Base-by-base conservation (phyloP, 1,140 invertebrate genomes). In the Trinorchestia longiramus region DNA sequence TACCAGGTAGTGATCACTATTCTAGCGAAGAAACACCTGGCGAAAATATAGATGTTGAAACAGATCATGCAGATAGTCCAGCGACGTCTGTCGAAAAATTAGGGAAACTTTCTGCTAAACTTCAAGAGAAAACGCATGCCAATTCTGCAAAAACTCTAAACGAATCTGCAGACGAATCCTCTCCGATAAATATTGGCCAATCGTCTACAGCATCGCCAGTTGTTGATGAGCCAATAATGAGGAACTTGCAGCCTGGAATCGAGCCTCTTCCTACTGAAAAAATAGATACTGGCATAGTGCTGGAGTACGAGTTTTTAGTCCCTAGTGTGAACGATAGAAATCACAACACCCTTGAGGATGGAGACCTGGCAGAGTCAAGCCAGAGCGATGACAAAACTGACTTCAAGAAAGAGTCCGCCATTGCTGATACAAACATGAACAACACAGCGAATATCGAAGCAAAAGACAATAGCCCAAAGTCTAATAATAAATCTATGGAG, bases 241-340 rank as follows among this genome's bases (percentile, higher is more conserved):
- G 11, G 11, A 8, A 42, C 19, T 19, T 6, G 41, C 88, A 42
- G 41, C 47, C 47, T 6, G 6, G 19, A 53, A 4, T 15, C 28
- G 92, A 94, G 44, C 43, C 92, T 8, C 92, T 94, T 0, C 92
- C 92, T 3, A 94, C 92, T 45, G 43, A 94, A 40, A 94, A 94
- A 94, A 94, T 94, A 6, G 92, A 94, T 36, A 43, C 92, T 40
- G 92, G 92, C 43, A 94, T 94, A 43, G 92, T 94, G 43, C 43
- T 94, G 44, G 92, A 94, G 92, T 94, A 94, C 43, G 92, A 94
- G 8, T 94, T 94, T 47, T 47, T 94, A 44, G 92, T 94, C 19
- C 92, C 92, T 28, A 47, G 43, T 43, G 43, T 43, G 8, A 44
- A 47, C 44, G 43, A 43, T 40, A 44, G 41, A 47, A 36, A 45